Percentiles rank a stretch among this genome's conserved stretches.
Conservation (phyloP, 2,888 invertebrate species). For the Stenchaetothrips biformis region DNA sequence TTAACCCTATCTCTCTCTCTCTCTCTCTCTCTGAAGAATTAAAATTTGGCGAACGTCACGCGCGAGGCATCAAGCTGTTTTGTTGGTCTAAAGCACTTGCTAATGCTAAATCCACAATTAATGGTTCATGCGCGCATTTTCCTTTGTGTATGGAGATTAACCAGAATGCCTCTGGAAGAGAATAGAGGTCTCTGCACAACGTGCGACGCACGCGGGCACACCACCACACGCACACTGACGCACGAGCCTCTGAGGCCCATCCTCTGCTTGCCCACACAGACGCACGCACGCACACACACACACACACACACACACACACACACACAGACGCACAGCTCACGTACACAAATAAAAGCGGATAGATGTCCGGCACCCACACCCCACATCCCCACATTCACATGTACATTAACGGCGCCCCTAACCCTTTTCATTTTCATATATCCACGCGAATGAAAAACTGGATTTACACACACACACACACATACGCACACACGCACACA, state of each 20-base stretch:
- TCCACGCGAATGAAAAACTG: not conserved
- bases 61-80: not conserved
- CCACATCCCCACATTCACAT: not conserved
- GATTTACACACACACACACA: not conserved
- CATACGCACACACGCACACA: not conserved
- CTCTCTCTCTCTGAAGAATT: too few relatives aligned
- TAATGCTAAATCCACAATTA: conserved; percentile 24
- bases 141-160: conserved; percentile 16
- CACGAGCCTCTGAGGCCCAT: not conserved
- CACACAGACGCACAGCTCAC: not conserved
- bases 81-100: not conserved
- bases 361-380: not conserved
- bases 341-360: conserved; percentile 15
- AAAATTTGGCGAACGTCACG: not conserved
- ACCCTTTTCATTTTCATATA: conserved; percentile 18
- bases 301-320: not conserved
- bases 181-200: not conserved
- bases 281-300: not conserved
- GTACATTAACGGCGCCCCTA: not conserved
- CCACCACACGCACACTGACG: too few relatives aligned
- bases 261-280: not conserved
- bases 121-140: conserved; percentile 2
- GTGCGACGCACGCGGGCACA: not conserved
- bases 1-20: too few relatives aligned
- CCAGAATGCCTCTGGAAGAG: not conserved